phyloP scores from a whole-genome alignment of 2,797 vertebrate genomes.

The Molossus molossus region DNA sequence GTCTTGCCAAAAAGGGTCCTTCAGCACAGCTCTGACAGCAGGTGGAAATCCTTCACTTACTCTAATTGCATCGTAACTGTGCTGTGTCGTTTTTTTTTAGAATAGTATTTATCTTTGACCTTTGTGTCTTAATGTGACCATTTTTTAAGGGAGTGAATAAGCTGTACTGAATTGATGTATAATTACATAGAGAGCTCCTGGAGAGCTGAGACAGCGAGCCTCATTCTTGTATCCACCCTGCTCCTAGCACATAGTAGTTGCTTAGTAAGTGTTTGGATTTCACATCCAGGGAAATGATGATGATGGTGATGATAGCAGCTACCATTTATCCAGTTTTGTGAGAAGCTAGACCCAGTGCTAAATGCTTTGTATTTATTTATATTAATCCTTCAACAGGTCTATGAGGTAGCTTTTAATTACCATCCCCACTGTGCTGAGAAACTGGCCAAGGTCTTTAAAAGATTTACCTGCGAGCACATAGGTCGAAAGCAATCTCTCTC shows the following conservation, averaged over 20 bases:
- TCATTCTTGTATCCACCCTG: background rate
- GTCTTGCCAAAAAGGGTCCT: conserved; percentile 66
- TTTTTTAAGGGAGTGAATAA: conserved; percentile 48
- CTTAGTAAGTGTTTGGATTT: conserved; percentile 20
- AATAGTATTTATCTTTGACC: conserved; percentile 70
- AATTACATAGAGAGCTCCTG: background rate
- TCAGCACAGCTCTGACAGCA: conserved; percentile 55
- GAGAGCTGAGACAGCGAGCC: background rate
- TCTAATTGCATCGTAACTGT: conserved; percentile 68
- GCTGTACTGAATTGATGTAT: background rate
- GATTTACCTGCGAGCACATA: background rate
- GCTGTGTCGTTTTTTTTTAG: background rate
- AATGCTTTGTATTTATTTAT: background rate
- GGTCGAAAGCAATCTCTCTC: background rate
- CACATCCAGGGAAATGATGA: background rate
- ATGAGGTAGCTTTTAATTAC: conserved; percentile 19
- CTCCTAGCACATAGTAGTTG: background rate
- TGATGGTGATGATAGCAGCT: background rate
- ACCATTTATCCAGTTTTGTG: conserved; percentile 5
- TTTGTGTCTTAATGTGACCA: conserved; percentile 66
- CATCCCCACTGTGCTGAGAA: conserved; percentile 64
- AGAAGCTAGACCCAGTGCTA: background rate
- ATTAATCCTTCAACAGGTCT: background rate
- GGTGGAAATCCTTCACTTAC: conserved; percentile 70
- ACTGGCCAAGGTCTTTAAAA: conserved; percentile 9